Conservation (phyloP, 2,113 vertebrate species). For the Eublepharis macularius region DNA sequence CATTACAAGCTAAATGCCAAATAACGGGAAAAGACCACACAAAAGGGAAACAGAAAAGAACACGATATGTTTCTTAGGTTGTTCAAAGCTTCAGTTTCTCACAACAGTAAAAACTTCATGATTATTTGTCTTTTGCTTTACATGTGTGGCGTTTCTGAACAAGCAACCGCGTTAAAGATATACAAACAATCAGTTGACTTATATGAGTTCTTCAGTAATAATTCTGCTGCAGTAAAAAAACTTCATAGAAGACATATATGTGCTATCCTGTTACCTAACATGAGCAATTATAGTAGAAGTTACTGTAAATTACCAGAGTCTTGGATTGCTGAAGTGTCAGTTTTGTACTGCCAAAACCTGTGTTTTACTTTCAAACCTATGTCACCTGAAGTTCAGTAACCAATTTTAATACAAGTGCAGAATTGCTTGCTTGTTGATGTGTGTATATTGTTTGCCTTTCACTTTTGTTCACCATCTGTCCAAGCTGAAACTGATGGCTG, state of each 20-base stretch:
- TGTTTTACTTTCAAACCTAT: background rate
- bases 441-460: conserved; percentile 38
- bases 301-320: background rate
- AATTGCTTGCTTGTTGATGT: background rate
- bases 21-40: background rate
- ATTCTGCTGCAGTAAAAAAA: background rate
- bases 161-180: background rate
- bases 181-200: background rate
- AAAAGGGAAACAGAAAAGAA: background rate
- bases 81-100: background rate
- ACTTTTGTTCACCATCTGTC: conserved; percentile 79
- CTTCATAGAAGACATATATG: background rate
- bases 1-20: background rate
- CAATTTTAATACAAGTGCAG: background rate
- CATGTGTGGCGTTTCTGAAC: background rate
- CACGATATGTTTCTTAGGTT: background rate
- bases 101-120: background rate
- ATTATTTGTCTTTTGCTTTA: background rate
- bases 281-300: background rate
- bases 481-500: conserved; percentile 53
- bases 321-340: background rate
- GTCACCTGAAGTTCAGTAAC: background rate
- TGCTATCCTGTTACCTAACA: background rate
- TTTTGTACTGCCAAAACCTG: background rate
- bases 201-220: background rate